phyloP scores from a whole-genome alignment of 2,797 vertebrate genomes.

The Momotus momota region DNA sequence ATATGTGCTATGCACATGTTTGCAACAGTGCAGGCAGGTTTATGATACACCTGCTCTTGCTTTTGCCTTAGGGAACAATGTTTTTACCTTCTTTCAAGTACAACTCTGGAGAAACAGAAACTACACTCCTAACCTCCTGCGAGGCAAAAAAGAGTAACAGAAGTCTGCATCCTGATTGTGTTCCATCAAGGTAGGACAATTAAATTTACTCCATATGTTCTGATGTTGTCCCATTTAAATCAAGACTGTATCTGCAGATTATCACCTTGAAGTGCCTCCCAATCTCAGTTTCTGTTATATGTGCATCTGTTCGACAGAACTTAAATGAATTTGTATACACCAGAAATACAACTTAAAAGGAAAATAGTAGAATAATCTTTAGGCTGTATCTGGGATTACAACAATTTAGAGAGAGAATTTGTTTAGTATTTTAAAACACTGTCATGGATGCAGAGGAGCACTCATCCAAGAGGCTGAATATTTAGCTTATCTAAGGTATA shows the following conservation, averaged over 20 bases:
- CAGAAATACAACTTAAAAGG: background rate
- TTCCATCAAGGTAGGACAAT: conserved; percentile 70
- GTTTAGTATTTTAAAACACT: conserved; percentile 21
- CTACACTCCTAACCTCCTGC: conserved; percentile 29
- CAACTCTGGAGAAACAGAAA: conserved; percentile 47
- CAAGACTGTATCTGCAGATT: conserved; percentile 58
- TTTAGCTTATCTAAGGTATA: background rate
- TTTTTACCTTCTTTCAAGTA: conserved; percentile 51
- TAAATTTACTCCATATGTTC: conserved; percentile 74
- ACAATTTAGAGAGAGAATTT: background rate
- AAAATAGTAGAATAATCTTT: background rate
- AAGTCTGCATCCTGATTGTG: conserved; percentile 56
- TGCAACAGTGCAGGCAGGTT: conserved; percentile 49
- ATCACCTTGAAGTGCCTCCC: conserved; percentile 48
- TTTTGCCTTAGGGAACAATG: conserved; percentile 51
- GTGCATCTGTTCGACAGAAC: conserved; percentile 57
- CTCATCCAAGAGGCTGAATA: background rate
- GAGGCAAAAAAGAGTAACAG: conserved; percentile 56
- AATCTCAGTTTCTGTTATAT: conserved; percentile 46
- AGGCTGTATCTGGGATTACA: background rate
- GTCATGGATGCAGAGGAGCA: background rate
- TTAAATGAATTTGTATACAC: conserved; percentile 9
- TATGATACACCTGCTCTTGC: conserved; percentile 60
- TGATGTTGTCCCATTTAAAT: conserved; percentile 71
- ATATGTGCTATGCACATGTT: background rate